Evolutionary conservation across 1,140 invertebrate species (phyloP).

Genomic region (Ditylenchus dipsaci): DNA sequence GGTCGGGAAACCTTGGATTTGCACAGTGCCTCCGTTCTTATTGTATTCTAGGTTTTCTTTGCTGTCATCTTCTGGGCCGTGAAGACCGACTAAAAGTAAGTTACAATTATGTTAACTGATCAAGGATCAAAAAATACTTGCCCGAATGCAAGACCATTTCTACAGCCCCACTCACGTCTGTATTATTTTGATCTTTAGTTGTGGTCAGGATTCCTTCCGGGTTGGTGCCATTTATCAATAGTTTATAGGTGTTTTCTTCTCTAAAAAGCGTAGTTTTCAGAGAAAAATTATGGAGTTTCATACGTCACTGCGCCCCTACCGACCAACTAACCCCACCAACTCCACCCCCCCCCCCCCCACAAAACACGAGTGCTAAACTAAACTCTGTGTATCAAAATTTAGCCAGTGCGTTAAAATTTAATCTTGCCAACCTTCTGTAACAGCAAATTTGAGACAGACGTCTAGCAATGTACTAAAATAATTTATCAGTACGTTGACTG

Average conservation of each 20-base stretch:
- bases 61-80: too few species aligned
- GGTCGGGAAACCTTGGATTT: neutral
- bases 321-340: neutral
- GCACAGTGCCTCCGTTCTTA: neutral
- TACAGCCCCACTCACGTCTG: neutral
- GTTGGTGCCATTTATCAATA: neutral
- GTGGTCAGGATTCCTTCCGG: neutral
- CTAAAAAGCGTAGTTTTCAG: neutral
- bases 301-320: too few species aligned
- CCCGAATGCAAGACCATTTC: constrained; percentile 2
- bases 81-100: too few species aligned
- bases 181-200: neutral
- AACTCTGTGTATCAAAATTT: too few species aligned
- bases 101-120: neutral
- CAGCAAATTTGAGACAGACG: constrained; percentile 19
- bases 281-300: too few species aligned
- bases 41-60: too few species aligned
- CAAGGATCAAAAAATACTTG: neutral
- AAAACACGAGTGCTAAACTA: too few species aligned
- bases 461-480: constrained; percentile 22
- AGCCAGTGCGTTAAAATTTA: too few species aligned
- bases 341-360: too few species aligned
- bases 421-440: neutral
- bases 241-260: constrained; percentile 1
- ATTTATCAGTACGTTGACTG: too few species aligned